A percentile compares a stretch with the other conserved stretches of the same genome.
Evolutionary conservation across 2,113 vertebrate genomes (phyloP).

Genomic region (Archilochus colubris): DNA sequence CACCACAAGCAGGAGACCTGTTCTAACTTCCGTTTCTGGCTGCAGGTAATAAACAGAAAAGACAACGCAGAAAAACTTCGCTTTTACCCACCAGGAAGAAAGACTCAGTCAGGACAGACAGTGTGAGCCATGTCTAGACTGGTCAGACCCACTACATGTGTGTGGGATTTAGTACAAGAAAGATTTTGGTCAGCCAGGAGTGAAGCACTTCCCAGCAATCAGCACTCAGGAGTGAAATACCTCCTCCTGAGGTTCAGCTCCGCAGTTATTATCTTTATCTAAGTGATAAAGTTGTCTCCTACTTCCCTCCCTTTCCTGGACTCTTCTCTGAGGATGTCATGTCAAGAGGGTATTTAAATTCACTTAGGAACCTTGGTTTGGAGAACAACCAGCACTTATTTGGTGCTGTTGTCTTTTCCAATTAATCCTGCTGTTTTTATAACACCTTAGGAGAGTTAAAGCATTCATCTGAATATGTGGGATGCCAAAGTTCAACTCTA

Average conservation of each 20-base stretch:
- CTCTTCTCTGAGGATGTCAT: neutral
- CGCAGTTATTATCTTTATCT: neutral
- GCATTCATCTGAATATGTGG: neutral
- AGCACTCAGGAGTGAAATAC: neutral
- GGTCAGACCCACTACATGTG: neutral
- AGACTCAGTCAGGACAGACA: neutral
- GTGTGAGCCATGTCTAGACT: fast-evolving
- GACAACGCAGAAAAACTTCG: neutral
- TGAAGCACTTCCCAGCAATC: neutral
- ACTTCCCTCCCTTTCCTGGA: neutral
- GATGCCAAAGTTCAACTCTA: neutral
- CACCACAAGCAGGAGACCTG: neutral
- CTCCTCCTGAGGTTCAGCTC: neutral
- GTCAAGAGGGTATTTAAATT: neutral
- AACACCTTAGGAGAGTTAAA: neutral
- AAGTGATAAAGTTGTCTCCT: neutral
- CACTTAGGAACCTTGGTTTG: neutral
- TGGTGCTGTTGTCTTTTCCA: neutral
- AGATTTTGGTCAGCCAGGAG: neutral
- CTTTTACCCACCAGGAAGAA: neutral
- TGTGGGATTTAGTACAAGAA: neutral
- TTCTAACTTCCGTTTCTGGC: neutral
- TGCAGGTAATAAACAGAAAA: neutral
- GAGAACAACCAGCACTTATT: neutral
- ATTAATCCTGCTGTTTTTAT: neutral